These are phyloP conservation scores for Calephelis perditalis DNA, from an alignment of 2,888 invertebrate species.

Conservation along the genomic window DNA sequence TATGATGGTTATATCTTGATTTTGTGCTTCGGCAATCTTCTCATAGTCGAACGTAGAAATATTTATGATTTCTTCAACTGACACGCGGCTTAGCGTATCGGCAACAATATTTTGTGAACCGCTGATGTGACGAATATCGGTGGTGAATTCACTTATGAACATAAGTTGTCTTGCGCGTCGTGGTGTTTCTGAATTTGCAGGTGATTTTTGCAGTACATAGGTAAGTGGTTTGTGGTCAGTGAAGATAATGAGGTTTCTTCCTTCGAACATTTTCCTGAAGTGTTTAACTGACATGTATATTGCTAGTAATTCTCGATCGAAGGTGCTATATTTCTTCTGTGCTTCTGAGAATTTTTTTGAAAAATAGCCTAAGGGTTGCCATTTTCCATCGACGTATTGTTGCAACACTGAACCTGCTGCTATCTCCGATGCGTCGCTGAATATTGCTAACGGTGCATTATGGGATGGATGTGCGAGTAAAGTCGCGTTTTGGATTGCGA, in stretches of 20 bases:
- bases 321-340: constrained; percentile 16
- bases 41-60: too few species aligned
- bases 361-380: constrained; percentile 39
- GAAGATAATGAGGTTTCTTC: background rate
- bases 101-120: too few species aligned
- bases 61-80: too few species aligned
- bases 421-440: constrained; percentile 21
- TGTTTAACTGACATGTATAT: constrained; percentile 17
- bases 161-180: constrained; percentile 12
- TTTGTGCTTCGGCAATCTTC: too few species aligned
- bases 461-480: constrained; percentile 14
- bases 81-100: too few species aligned
- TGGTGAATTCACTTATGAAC: constrained; percentile 17
- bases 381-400: constrained; percentile 29
- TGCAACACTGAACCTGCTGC: constrained; percentile 23
- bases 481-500: constrained; percentile 13
- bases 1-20: too few species aligned
- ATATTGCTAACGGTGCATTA: constrained; percentile 15
- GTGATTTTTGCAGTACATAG: background rate
- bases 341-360: constrained; percentile 36
- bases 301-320: constrained; percentile 14
- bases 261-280: constrained; percentile 13
- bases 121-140: background rate
- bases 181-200: constrained; percentile 13
- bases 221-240: constrained; percentile 21